These are phyloP conservation scores for Cariama cristata DNA, from an alignment of 2,113 vertebrate genomes.

Conservation along the genomic window DNA sequence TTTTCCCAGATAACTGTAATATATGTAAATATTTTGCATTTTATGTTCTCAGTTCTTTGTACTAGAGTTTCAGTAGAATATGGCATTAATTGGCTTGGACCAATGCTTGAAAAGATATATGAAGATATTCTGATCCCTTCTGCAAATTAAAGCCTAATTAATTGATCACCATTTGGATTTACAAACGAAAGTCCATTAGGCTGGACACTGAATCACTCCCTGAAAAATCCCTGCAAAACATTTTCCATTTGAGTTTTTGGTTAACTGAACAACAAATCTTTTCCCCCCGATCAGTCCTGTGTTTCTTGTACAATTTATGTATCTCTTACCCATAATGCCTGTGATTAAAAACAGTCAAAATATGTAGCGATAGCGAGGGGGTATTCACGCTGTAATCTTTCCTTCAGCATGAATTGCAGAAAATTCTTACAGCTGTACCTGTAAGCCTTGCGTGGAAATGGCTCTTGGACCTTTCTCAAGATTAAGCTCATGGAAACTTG, in stretches of 20 bases:
- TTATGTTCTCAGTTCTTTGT: neutral
- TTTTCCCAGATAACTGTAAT: neutral
- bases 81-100: neutral
- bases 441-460: neutral
- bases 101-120: neutral
- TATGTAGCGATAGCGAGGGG: fast-evolving
- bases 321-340: neutral
- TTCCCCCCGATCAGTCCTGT: neutral
- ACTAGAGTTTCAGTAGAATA: neutral
- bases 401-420: neutral
- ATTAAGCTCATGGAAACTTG: neutral
- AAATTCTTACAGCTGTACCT: neutral
- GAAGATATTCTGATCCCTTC: neutral
- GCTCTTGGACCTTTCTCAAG: neutral
- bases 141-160: neutral
- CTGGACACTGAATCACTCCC: neutral
- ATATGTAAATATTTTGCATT: neutral
- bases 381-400: neutral
- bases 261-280: neutral
- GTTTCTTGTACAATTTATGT: neutral
- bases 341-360: neutral
- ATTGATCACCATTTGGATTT: neutral
- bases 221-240: neutral
- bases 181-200: neutral
- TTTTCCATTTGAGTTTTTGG: neutral